Evolutionary conservation across 2,888 invertebrate species (phyloP), one percentile per base, ranked within the genome.

Genomic region (Embidobia sp.): DNA sequence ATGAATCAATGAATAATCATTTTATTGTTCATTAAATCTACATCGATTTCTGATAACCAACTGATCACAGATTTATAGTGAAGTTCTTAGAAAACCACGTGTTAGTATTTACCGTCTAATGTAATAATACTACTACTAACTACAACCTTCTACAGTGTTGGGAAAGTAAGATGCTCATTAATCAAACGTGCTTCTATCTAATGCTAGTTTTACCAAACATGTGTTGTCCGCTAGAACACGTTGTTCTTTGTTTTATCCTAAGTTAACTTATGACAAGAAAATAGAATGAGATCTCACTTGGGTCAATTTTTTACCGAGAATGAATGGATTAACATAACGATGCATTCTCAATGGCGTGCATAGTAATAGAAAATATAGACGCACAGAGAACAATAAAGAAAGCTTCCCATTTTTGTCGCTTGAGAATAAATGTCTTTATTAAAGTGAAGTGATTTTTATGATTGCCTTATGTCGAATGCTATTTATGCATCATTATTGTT

Each of bases 131-230:
- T 44, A 51, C 59, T 13, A 44, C 51, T 44, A 51, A 59, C 59
- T 26, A 29, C 37, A 16, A 59, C 53, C 35, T 42, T 22, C 35
- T 31, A 35, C 44, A 26, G 27, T 29, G 22, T 42, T 22, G 26
- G 42, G 72, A 55, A 63, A 63, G 63, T 63, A 46, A 59, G 48
- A 53, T 61, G 18, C 55, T 63, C 72, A 72, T 72, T 61, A 63
- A 72, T 72, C 72, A 72, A 72, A 63, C 53, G 53, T 55, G 72
- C 63, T 72, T 72, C 40, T 40, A 72, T 63, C 61, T 63, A 72
- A 72, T 35, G 63, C 46, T 63, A 63, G 61, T 63, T 72, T 55
- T 53, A 55, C 37, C 19, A 63, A 72, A 72, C 72, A 61, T 11
- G 51, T 72, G 61, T 72, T 44, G 51, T 48, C 26, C 53, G n/a